Conservation (phyloP, 2,888 invertebrate genomes). For the Tiliacea aurago region DNA sequence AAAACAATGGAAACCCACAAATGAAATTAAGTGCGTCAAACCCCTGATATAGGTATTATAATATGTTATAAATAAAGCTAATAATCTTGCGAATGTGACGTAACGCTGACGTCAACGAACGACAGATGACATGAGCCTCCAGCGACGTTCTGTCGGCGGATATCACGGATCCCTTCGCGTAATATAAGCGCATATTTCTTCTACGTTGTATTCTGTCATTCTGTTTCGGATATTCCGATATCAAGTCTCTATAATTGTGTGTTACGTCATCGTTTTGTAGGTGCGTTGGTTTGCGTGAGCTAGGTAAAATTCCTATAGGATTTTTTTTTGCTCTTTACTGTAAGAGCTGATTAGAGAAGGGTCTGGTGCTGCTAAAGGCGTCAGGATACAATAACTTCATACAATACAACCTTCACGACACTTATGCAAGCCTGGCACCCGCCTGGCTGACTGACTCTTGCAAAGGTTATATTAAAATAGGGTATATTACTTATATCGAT, state of each 20-base stretch:
- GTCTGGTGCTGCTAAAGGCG: not conserved
- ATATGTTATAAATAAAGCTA: constrained; percentile 61
- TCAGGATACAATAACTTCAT: not conserved
- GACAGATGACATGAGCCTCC: constrained; percentile 67
- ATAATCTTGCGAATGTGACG: constrained; percentile 66
- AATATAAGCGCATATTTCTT: constrained; percentile 59
- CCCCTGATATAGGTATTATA: constrained; percentile 33
- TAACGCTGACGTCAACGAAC: constrained; percentile 65
- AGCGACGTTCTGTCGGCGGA: constrained; percentile 70
- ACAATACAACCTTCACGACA: not conserved
- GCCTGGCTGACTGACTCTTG: not conserved
- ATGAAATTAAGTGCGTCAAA: constrained; percentile 29
- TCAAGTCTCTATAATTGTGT: constrained; percentile 48
- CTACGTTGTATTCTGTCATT: constrained; percentile 51
- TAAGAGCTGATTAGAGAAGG: not conserved
- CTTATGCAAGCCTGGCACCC: not conserved
- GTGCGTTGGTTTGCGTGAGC: not conserved
- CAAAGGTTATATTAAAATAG: too few relatives aligned
- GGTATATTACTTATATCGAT: too few relatives aligned
- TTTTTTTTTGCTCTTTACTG: too few relatives aligned
- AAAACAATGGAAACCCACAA: constrained; percentile 19
- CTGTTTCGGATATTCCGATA: constrained; percentile 47
- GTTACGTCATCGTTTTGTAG: constrained; percentile 39
- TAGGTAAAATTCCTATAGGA: not conserved
- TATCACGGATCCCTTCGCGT: constrained; percentile 54